Percentiles rank a stretch among this genome's conserved stretches.
Evolutionary conservation across 2,888 invertebrate species (phyloP).

Genomic region (Crossocerus cetratus): DNA sequence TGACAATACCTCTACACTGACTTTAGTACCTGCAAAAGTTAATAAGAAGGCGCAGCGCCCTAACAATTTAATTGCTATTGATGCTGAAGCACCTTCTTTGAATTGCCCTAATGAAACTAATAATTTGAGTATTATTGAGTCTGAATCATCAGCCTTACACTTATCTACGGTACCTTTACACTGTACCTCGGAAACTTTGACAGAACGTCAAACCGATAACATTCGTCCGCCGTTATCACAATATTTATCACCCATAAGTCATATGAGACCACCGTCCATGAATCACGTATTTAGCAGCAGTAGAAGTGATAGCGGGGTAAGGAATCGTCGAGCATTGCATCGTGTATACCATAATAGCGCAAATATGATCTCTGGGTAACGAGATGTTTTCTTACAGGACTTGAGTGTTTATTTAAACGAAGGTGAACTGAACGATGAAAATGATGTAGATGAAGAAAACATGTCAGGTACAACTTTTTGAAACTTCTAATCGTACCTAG

Average conservation of each 20-base stretch:
- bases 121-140: too few species aligned
- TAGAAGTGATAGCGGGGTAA: conserved; percentile 76
- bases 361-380: too few species aligned
- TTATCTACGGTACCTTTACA: too few species aligned
- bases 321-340: conserved; percentile 8
- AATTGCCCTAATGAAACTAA: conserved; percentile 36
- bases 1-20: too few species aligned
- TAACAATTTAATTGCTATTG: background rate
- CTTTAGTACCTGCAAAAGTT: too few species aligned
- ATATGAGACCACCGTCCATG: conserved; percentile 53
- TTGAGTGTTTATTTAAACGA: conserved; percentile 82
- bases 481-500: background rate
- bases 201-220: too few species aligned
- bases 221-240: too few species aligned
- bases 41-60: conserved; percentile 52
- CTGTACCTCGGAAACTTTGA: too few species aligned
- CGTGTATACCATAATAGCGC: too few species aligned
- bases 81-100: conserved; percentile 15
- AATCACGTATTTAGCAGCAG: conserved; percentile 70
- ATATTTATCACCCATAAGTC: too few species aligned
- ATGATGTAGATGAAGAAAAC: conserved; percentile 91
- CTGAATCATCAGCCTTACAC: too few species aligned
- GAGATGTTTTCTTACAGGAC: conserved; percentile 76
- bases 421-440: conserved; percentile 85
- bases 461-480: conserved; percentile 82